Evolutionary conservation across 1,140 invertebrate genomes (phyloP), one percentile per base, ranked within the genome.

Genomic region (Bombus pyrosoma): DNA sequence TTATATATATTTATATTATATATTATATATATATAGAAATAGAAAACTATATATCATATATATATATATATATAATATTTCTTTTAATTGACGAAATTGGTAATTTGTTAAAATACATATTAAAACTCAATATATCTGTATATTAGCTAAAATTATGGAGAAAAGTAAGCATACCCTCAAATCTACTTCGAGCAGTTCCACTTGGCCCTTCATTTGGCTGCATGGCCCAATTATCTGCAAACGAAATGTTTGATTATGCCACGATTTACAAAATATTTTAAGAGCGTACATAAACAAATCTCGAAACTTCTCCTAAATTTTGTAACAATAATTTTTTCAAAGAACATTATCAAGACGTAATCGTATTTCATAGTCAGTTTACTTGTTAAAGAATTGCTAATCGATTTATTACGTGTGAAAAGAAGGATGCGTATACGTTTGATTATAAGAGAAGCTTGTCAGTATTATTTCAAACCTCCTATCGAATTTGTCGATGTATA

Each of bases 181-280:
- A 89, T 87, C 59, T 75, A 71, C 62, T 75, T 81, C 72, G 81
- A 81, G 47, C 25, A 57, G 69, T 76, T 64, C 89, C 82, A 72
- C 79, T 73, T 69, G 82, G 59, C 76, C 72, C 83, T 69, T 91
- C 89, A 91, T 91, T 75, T 91, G 77, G 73, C 62, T 78, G 71
- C 72, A 87, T 83, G 68, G 34, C 62, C 53, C 43, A 68, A 18
- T 18, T 72, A 74, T 87, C 89, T 91, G 75, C 1, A 86, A 89
- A 0, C 43, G 79, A 68, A 83, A 64, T 10, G 32, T 66, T 15
- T 1, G 13, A 32, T 69, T 57, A 53, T 37, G 10, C 13, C 4
- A 37, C 22, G 5, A 53, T 53, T 53, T 53, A 53, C 18, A 53
- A 53, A 53, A 53, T 53, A 53, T 53, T 53, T 53, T 18, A 53